phyloP scores from a whole-genome alignment of 2,113 vertebrate genomes.

The Crotalus viridis region DNA sequence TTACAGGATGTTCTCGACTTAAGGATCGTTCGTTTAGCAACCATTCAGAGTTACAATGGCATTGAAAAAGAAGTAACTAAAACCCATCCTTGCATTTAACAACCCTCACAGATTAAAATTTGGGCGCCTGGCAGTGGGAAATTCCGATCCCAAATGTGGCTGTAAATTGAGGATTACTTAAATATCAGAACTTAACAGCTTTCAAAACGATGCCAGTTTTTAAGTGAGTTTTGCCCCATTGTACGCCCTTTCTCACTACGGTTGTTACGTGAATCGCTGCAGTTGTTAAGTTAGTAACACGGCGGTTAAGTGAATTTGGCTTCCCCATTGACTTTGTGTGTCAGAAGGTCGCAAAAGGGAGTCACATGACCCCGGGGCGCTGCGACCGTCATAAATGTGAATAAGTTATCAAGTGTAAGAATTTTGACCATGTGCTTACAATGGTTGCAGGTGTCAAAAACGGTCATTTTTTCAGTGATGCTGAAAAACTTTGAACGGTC shows the following conservation, averaged over 20 bases:
- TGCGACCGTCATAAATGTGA: neutral
- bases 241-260: neutral
- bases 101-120: too few relatives aligned
- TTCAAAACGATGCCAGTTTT: neutral
- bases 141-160: too few relatives aligned
- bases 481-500: neutral
- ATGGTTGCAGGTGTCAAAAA: neutral
- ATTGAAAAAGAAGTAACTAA: too few relatives aligned
- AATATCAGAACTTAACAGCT: too few relatives aligned
- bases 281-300: neutral
- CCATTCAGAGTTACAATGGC: too few relatives aligned
- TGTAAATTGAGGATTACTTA: too few relatives aligned
- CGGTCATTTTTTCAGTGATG: neutral
- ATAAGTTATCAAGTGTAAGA: neutral
- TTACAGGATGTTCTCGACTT: too few relatives aligned
- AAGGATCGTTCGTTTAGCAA: too few relatives aligned
- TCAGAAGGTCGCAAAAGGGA: neutral
- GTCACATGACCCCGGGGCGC: neutral
- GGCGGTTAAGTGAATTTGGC: neutral
- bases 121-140: too few relatives aligned
- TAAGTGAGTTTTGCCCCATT: neutral
- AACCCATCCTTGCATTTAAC: too few relatives aligned
- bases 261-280: neutral
- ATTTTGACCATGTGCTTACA: neutral
- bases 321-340: neutral